Evolutionary conservation across 2,888 invertebrate genomes (phyloP).

Genomic region (Eupithecia inturbata): DNA sequence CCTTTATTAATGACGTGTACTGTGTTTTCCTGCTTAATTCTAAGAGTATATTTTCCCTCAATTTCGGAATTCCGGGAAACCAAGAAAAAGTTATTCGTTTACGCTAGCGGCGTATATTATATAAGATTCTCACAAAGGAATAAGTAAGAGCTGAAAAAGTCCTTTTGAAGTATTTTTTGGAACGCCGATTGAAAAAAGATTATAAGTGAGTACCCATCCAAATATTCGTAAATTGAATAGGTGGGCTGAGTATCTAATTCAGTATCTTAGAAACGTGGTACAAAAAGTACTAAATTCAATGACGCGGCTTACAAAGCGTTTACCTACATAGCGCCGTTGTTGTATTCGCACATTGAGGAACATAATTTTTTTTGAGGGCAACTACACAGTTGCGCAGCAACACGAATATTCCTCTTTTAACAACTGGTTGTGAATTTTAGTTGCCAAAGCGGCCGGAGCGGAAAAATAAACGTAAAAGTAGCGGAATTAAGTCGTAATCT

Average conservation of each 20-base stretch:
- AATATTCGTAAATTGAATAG: background rate
- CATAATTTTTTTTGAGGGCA: no score
- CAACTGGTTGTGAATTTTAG: no score
- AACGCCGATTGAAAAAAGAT: background rate
- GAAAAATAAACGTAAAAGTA: no score
- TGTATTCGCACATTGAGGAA: background rate
- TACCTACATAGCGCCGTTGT: background rate
- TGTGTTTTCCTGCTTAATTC: constrained; percentile 11
- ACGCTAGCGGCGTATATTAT: background rate
- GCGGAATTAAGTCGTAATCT: no score
- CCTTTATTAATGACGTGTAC: constrained; percentile 13
- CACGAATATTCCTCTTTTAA: no score
- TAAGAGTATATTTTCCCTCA: background rate
- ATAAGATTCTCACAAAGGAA: background rate
- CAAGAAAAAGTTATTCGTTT: background rate
- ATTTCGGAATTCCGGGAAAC: background rate
- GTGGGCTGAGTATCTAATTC: background rate
- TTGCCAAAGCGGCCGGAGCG: no score
- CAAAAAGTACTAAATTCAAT: background rate
- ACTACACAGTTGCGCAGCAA: no score
- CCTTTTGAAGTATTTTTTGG: background rate
- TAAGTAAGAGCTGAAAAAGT: background rate
- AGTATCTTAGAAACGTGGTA: background rate
- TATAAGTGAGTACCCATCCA: background rate
- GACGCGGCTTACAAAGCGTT: background rate